Evolutionary conservation across 2,797 vertebrate species (phyloP).

Genomic region (Sebastes wilsoni): DNA sequence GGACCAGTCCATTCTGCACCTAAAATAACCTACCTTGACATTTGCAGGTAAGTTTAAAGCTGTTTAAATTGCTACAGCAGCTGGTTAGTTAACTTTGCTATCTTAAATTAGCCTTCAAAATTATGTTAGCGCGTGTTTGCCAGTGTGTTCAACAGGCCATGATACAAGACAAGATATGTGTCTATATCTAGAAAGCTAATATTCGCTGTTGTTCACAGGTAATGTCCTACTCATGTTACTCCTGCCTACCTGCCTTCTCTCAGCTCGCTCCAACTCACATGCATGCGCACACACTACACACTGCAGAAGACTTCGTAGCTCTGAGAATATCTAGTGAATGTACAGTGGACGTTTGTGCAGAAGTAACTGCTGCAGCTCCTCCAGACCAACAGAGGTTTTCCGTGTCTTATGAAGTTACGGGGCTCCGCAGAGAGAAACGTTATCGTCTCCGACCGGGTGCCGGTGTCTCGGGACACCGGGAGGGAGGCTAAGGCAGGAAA

Average conservation of each 20-base stretch:
- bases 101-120: not conserved
- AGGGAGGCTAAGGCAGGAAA: no score
- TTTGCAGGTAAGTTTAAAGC: not conserved
- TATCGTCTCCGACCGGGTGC: no score
- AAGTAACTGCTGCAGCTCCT: no score
- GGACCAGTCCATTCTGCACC: not conserved
- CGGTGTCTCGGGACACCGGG: no score
- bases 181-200: not conserved
- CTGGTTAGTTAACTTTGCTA: not conserved
- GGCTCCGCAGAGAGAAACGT: no score
- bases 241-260: rapidly evolving
- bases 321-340: no score
- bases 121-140: not conserved
- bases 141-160: not conserved
- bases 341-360: no score
- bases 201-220: not conserved
- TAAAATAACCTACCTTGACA: not conserved
- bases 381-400: no score
- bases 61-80: not conserved
- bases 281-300: no score
- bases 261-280: rapidly evolving
- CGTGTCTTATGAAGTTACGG: no score
- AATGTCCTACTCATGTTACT: not conserved
- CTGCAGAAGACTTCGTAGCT: no score
- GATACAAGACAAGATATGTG: not conserved